phyloP scores from a whole-genome alignment of 2,113 vertebrate species.

The Podocnemis expansa region DNA sequence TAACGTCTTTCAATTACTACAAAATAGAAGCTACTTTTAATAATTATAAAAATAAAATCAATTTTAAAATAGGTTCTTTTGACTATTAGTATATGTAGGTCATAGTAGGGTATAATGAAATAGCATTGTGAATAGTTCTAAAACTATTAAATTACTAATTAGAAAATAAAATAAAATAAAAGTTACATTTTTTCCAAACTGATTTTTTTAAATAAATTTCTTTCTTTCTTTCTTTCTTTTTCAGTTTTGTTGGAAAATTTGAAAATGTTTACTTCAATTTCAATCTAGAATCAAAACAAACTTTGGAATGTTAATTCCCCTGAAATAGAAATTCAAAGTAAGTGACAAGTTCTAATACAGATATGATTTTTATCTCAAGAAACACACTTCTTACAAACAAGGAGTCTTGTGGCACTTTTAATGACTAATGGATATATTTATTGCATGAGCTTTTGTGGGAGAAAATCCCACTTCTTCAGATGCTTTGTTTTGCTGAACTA shows the following conservation, averaged over 20 bases:
- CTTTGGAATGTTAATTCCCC: constrained; percentile 42
- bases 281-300: not conserved
- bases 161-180: not conserved
- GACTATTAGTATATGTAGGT: not conserved
- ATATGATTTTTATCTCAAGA: constrained; percentile 49
- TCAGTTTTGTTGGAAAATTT: not conserved
- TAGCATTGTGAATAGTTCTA: not conserved
- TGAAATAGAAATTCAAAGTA: constrained; percentile 23
- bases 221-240: not conserved
- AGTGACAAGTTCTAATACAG: constrained; percentile 12
- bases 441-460: too few species aligned
- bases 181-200: too few species aligned
- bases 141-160: not conserved
- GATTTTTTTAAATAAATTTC: not conserved
- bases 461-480: too few species aligned
- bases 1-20: not conserved
- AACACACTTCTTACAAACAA: not conserved
- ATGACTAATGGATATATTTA: too few species aligned
- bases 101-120: not conserved
- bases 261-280: not conserved
- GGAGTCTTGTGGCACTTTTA: too few species aligned
- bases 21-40: not conserved
- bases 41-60: not conserved
- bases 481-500: too few species aligned
- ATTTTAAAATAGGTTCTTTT: not conserved